Conservation (phyloP, 2,888 invertebrate genomes). For the Rhynchonema sp. region DNA sequence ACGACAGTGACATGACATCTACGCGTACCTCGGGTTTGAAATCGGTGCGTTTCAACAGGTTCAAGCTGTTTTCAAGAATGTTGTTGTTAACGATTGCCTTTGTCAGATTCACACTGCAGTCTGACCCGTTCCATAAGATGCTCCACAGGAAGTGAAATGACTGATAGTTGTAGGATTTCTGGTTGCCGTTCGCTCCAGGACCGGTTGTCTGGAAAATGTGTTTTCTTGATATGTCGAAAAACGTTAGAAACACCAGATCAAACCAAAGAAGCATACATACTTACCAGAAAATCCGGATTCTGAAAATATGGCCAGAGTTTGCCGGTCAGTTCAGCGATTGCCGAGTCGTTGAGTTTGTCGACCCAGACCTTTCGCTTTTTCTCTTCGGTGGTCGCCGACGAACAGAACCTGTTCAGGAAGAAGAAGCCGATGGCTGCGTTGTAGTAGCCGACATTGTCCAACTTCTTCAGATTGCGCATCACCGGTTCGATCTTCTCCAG, state of each 20-base stretch:
- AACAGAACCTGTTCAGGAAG: background rate
- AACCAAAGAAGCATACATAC: background rate
- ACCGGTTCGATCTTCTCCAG: background rate
- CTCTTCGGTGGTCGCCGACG: background rate
- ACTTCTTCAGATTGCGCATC: background rate
- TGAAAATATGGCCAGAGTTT: background rate
- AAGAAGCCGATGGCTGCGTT: background rate
- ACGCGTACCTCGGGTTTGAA: background rate
- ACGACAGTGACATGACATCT: too few relatives aligned
- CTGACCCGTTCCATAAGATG: background rate
- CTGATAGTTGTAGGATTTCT: background rate
- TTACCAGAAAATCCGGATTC: background rate
- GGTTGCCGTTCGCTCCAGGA: too few relatives aligned
- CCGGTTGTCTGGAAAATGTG: background rate
- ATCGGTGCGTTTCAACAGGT: background rate
- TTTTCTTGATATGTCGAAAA: background rate
- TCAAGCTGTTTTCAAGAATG: background rate
- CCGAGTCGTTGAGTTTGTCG: background rate
- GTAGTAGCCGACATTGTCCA: background rate
- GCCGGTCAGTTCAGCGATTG: background rate
- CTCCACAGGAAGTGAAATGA: background rate
- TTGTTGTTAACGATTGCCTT: background rate
- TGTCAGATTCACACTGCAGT: background rate
- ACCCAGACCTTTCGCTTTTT: background rate
- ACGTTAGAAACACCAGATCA: background rate